Percentiles rank a stretch among this genome's conserved stretches.
These are phyloP conservation scores for Xenopus petersii DNA, from an alignment of 2,797 vertebrate genomes.

Conservation along the genomic window DNA sequence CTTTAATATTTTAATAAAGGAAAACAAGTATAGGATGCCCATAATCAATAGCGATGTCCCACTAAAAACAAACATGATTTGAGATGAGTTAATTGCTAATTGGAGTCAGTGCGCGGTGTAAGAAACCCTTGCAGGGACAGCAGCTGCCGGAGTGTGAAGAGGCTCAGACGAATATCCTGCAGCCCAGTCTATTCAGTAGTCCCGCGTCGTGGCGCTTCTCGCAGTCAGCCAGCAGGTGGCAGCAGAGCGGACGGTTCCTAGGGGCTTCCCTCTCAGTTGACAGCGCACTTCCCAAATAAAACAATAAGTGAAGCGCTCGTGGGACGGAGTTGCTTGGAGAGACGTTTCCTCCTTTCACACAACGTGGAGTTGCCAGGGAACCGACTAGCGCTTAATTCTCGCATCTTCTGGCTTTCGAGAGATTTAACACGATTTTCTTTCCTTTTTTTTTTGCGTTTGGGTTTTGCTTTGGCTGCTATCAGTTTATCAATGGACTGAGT, in stretches of 20 bases:
- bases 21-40: no score
- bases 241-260: constrained; percentile 1
- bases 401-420: constrained; percentile 16
- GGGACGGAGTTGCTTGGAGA: constrained; percentile 29
- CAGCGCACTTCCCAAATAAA: constrained; percentile 24
- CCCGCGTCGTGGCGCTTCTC: not conserved
- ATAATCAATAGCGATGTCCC: no score
- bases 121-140: no score
- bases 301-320: not conserved
- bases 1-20: no score
- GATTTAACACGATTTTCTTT: not conserved
- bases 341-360: constrained; percentile 27
- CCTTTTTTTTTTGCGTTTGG: not conserved
- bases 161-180: no score
- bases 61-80: no score
- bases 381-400: constrained; percentile 19
- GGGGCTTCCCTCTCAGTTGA: constrained; percentile 14
- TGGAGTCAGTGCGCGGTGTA: no score
- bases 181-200: no score
- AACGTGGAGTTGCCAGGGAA: constrained; percentile 47
- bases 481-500: not conserved
- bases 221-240: constrained; percentile 21
- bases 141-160: no score
- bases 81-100: no score
- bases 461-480: not conserved